Percentiles rank a stretch among this genome's conserved stretches.
Conservation (phyloP, 2,113 vertebrate genomes). For the Vanacampus margaritifer region DNA sequence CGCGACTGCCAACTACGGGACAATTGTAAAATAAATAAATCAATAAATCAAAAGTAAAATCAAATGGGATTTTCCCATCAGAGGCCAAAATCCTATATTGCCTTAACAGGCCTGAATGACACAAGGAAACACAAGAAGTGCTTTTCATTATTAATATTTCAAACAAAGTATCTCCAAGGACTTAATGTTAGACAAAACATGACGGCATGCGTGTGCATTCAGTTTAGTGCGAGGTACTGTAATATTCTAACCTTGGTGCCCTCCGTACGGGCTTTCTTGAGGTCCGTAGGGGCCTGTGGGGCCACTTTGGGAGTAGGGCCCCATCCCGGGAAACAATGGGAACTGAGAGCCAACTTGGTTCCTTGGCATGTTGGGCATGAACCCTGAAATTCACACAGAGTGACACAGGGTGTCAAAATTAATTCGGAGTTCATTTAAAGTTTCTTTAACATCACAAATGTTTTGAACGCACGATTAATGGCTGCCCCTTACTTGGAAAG, state of each 20-base stretch:
- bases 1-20: conserved; percentile 24
- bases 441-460: too few species aligned
- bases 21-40: conserved; percentile 32
- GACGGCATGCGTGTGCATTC: too few species aligned
- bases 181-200: neutral
- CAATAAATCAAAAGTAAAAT: neutral
- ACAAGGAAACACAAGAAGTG: conserved; percentile 13
- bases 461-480: too few species aligned
- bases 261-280: conserved; percentile 89
- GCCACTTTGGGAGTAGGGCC: conserved; percentile 84
- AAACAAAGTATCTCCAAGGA: conserved; percentile 20
- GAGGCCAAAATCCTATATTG: conserved; percentile 7
- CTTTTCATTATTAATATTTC: conserved; percentile 11
- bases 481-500: too few species aligned
- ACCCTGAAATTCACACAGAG: conserved; percentile 72
- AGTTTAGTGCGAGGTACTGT: neutral
- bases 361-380: conserved; percentile 86
- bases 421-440: too few species aligned
- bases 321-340: conserved; percentile 84
- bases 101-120: neutral
- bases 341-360: conserved; percentile 86
- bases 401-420: too few species aligned
- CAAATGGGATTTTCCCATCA: conserved; percentile 17
- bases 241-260: conserved; percentile 82
- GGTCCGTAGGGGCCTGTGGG: conserved; percentile 83